A percentile compares a stretch with the other conserved stretches of the same genome.
phyloP scores from a whole-genome alignment of 2,797 vertebrate genomes.

The Chromis chromis region DNA sequence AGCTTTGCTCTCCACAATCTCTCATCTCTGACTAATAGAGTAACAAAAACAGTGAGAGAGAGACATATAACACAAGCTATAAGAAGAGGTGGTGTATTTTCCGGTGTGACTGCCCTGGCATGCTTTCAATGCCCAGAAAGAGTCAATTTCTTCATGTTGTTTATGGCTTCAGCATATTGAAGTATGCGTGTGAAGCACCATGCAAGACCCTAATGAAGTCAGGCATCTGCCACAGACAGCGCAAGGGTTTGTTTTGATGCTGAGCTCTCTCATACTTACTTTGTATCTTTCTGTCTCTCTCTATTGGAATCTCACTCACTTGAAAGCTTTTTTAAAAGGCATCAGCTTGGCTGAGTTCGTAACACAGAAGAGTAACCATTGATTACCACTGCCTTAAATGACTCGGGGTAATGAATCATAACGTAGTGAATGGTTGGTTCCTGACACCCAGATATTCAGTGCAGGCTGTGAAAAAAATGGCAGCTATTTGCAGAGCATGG shows the following conservation, averaged over 20 bases:
- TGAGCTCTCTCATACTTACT: conserved; percentile 33
- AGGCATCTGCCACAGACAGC: conserved; percentile 55
- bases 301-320: conserved; percentile 25
- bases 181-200: conserved; percentile 39
- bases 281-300: conserved; percentile 25
- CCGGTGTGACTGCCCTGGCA: conserved; percentile 31
- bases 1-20: conserved; percentile 76
- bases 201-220: conserved; percentile 52
- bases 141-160: conserved; percentile 38
- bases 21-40: conserved; percentile 28
- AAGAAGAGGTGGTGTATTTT: conserved; percentile 33
- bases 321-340: conserved; percentile 36
- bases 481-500: conserved; percentile 10
- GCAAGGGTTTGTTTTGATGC: conserved; percentile 44
- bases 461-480: conserved; percentile 10
- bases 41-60: conserved; percentile 22
- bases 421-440: conserved; percentile 21
- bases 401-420: conserved; percentile 43
- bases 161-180: conserved; percentile 37
- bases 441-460: conserved; percentile 27
- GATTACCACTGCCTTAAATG: conserved; percentile 49
- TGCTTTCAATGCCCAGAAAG: conserved; percentile 24
- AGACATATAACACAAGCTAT: conserved; percentile 24
- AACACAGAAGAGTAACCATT: conserved; percentile 32
- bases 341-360: conserved; percentile 13